Base-by-base conservation (phyloP, 2,797 vertebrate genomes). In the Oryzias sinensis region DNA sequence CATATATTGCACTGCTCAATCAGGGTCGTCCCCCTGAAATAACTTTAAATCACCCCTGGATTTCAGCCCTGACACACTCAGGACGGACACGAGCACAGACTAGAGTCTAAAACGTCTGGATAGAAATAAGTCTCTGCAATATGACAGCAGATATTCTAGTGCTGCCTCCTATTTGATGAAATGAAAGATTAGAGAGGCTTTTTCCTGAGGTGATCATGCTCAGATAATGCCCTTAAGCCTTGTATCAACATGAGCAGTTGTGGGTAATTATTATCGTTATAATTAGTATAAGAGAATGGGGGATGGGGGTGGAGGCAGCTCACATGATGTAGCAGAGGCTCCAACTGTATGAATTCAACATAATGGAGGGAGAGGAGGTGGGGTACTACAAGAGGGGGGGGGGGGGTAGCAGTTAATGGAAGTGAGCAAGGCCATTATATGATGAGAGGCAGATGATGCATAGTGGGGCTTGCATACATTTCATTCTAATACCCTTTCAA, bases 141-240 rank as follows among this genome's bases (percentile, higher is more conserved):
- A 98, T 94, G 95, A 96, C 96, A 98, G 94, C 93, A 97, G 95
- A 91, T 89, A 93, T 92, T 88, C 93, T 94, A 62, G 27, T 6
- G 9, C 88, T 80, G 93, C 95, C 95, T 96, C 95, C 92, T 93
- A 90, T 93, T 81, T 86, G 92, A 93, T 93, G 90, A 86, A 93
- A 93, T 84, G 57, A 72, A 77, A 80, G 71, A 84, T 43, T 68
- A 65, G 24, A 40, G 33, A 43, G 22, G 45, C 24, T 8, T 42
- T 50, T 62, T 18, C 18, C 22, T 17, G 11, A 41, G 43, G 33
- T 14, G 40, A 5, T n/a, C 54, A 43, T 41, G 43, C 50, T 47
- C 20, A n/a, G 18, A 58, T 45, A 43, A 47, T 8, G 17, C 9
- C 40, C 43, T 6, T 7, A 2, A 49, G 6, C 17, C 27, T 20